Evolutionary conservation across 2,113 vertebrate species (phyloP).

Genomic region (Eleginops maclovinus): DNA sequence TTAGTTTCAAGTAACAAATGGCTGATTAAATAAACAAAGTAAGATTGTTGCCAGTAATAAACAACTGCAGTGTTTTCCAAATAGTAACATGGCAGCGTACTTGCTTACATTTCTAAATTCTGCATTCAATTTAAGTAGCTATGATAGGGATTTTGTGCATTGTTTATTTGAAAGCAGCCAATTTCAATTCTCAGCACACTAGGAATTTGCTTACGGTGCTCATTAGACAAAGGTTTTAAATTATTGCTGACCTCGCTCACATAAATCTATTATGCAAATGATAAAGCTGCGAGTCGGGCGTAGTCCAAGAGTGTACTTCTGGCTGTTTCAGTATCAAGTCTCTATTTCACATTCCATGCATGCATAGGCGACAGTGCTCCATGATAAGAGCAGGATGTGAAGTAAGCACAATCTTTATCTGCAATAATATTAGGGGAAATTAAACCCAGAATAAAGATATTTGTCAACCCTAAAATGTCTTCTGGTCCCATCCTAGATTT

Average conservation of each 20-base stretch:
- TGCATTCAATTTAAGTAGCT: slow-evolving; percentile 2
- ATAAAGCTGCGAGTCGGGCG: slow-evolving; percentile 18
- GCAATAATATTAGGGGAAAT: slow-evolving; percentile 6
- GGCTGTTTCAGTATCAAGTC: slow-evolving; percentile 27
- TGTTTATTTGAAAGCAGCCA: background rate
- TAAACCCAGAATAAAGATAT: slow-evolving; percentile 1
- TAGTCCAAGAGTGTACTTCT: slow-evolving; percentile 18
- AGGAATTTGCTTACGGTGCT: slow-evolving; percentile 18
- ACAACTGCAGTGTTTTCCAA: background rate
- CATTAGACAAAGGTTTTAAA: slow-evolving; percentile 12
- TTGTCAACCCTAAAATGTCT: background rate
- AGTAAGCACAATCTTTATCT: slow-evolving; percentile 27
- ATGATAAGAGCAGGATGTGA: slow-evolving; percentile 19
- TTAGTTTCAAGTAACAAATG: background rate
- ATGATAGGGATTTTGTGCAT: background rate
- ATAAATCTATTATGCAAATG: slow-evolving; percentile 24
- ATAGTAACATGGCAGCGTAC: background rate
- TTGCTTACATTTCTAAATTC: background rate
- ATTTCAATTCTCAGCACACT: slow-evolving; percentile 26
- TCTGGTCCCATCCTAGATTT: slow-evolving; percentile 3
- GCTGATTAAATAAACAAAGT: background rate
- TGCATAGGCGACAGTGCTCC: slow-evolving; percentile 32
- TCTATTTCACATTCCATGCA: slow-evolving; percentile 55
- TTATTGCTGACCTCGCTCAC: background rate
- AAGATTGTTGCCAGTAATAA: background rate